Base-by-base conservation (phyloP, 1,140 invertebrate species). In the Globodera ellingtonae region DNA sequence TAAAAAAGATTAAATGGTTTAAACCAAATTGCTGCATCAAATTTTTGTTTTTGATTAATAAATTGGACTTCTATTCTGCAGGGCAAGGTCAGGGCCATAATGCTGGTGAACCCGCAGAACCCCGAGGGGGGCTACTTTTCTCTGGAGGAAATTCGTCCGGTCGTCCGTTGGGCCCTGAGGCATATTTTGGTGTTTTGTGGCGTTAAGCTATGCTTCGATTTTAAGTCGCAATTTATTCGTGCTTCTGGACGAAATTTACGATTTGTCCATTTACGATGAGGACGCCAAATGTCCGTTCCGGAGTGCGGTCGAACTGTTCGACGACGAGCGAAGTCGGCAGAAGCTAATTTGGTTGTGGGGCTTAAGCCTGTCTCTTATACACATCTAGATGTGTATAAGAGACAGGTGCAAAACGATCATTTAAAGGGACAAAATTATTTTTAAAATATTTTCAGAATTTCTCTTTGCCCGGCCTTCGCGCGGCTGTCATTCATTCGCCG, bases 261-360 rank as follows among this genome's bases (percentile, higher is more conserved):
- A 84, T 70, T 69, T 84, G 10, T 70, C 73, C 52, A 73, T 84
- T 70, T 84, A 85, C 56, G 83, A 84, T 50, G 79, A 82, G 47
- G 52, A 75, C 56, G 10, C 48, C 21, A 35, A 78, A 21, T 47
- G n/a, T 13, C 80, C 75, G 15, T 84, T 84, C 52, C 75, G 78
- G 74, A 79, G 76, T 52, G 83, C 84, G 52, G 79, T 72, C 66
- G 59, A 83, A 65, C 76, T 84, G 13, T 84, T 84, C 78, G 69
- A 76, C 15, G 66, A 70, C 65, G 69, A 46, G 4, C 35, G 78
- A 18, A 74, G 65, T 24, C 24, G 73, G 4, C 52, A 81, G 48
- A 79, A 79, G 71, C 69, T 84, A n/a, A 85, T 84, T 70, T 84
- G 83, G 83, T 52, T 84, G 65, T 84, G 84, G 80, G 81, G 84